Evolutionary conservation across 2,888 invertebrate species (phyloP).

Genomic region (Drosophila flavopinicola): DNA sequence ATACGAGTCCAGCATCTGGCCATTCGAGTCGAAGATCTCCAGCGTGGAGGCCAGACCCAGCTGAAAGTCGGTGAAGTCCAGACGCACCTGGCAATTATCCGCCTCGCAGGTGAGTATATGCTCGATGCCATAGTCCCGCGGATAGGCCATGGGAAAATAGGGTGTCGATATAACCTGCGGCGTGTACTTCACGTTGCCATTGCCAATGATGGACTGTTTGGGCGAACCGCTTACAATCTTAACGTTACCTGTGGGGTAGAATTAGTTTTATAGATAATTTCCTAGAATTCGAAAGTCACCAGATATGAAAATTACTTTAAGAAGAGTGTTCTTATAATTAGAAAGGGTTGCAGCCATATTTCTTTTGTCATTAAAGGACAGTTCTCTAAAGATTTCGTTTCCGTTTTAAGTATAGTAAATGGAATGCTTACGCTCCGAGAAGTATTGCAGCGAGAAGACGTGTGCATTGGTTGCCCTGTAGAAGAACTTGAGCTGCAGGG

Average conservation of each 20-base stretch:
- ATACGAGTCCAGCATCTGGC: conserved; percentile 87
- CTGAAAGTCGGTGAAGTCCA: conserved; percentile 89
- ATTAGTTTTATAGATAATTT: background rate
- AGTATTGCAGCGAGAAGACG: conserved; percentile 88
- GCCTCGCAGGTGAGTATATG: conserved; percentile 87
- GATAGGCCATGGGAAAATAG: conserved; percentile 88
- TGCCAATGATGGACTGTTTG: conserved; percentile 79
- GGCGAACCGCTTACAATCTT: conserved; percentile 85
- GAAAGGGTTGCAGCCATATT: too few relatives aligned
- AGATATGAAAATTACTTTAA: too few relatives aligned
- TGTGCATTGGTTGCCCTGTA: conserved; percentile 86
- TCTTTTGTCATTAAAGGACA: too few relatives aligned
- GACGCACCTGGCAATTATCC: conserved; percentile 86
- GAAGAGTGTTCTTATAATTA: too few relatives aligned
- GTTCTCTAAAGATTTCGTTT: too few relatives aligned
- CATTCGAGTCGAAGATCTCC: conserved; percentile 89
- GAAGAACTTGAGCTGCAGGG: conserved; percentile 86
- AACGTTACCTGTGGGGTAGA: conserved; percentile 86
- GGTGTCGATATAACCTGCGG: conserved; percentile 87
- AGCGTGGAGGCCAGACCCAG: conserved; percentile 88
- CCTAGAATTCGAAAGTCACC: too few relatives aligned
- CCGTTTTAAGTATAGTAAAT: too few relatives aligned
- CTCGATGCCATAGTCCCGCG: conserved; percentile 88
- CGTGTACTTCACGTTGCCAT: conserved; percentile 80
- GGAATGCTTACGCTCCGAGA: conserved; percentile 86